These are phyloP conservation scores for Cetoscarus ocellatus DNA, from an alignment of 2,797 vertebrate genomes.

Conservation along the genomic window DNA sequence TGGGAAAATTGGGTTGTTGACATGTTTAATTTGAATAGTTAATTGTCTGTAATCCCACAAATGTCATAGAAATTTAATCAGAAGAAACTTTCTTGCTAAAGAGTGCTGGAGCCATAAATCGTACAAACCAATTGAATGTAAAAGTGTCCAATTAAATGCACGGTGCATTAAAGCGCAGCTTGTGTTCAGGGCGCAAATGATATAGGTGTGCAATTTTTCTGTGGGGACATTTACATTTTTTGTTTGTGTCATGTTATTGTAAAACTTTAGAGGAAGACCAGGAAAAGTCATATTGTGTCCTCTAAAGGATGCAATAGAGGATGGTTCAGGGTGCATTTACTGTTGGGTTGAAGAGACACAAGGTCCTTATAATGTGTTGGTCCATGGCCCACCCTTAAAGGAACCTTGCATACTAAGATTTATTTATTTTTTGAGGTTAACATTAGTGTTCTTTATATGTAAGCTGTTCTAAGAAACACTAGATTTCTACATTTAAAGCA, in stretches of 20 bases:
- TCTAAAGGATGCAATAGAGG: slow-evolving; percentile 57
- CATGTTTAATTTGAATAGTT: slow-evolving; percentile 20
- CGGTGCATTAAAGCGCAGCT: slow-evolving; percentile 34
- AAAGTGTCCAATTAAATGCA: slow-evolving; percentile 37
- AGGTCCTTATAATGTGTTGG: slow-evolving; percentile 55
- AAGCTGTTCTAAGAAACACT: no score
- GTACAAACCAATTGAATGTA: slow-evolving; percentile 45
- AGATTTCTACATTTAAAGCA: no score
- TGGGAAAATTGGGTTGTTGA: slow-evolving; percentile 36
- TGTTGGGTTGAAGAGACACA: slow-evolving; percentile 58
- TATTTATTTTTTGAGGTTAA: no score
- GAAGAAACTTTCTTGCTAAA: neutral
- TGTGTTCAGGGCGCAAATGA: slow-evolving; percentile 34
- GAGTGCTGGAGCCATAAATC: slow-evolving; percentile 31
- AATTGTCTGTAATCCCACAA: slow-evolving; percentile 37
- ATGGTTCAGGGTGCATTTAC: slow-evolving; percentile 65
- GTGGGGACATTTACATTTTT: slow-evolving; percentile 59
- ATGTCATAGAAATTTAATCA: slow-evolving; percentile 24
- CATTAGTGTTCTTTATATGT: no score
- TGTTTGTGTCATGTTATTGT: slow-evolving; percentile 55
- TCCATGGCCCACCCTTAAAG: slow-evolving; percentile 44
- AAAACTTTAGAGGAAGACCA: slow-evolving; percentile 49
- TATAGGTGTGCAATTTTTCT: slow-evolving; percentile 35
- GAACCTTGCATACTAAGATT: no score
- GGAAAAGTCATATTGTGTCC: slow-evolving; percentile 59